Conservation (phyloP, 2,888 invertebrate species). For the Drosophila nr. perissopoda region DNA sequence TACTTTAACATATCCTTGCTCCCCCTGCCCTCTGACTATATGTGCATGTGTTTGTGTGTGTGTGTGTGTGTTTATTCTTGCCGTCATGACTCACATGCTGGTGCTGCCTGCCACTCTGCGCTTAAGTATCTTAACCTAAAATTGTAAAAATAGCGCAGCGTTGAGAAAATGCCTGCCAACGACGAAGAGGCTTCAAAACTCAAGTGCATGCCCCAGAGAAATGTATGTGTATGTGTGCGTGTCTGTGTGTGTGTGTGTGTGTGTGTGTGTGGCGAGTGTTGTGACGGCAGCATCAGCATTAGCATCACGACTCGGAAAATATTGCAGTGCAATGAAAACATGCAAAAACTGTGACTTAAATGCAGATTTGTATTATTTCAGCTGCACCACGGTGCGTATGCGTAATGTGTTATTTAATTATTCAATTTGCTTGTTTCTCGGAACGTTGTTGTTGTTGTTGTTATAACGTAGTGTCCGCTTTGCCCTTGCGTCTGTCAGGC, state of each 20-base stretch:
- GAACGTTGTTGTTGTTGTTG: not conserved
- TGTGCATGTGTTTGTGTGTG: slow-evolving; percentile 16
- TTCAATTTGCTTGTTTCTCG: slow-evolving; percentile 50
- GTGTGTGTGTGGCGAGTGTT: slow-evolving; percentile 3
- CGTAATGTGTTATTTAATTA: slow-evolving; percentile 66
- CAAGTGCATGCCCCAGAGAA: slow-evolving; percentile 64
- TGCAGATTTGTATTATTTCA: slow-evolving; percentile 20
- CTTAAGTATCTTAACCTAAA: slow-evolving; percentile 76
- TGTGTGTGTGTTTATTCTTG: slow-evolving; percentile 37
- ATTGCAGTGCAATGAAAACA: slow-evolving; percentile 6
- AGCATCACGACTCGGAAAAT: slow-evolving; percentile 1
- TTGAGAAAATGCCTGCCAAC: slow-evolving; percentile 52
- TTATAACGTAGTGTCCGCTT: slow-evolving; percentile 32
- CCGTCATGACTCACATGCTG: slow-evolving; percentile 35
- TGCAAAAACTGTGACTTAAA: slow-evolving; percentile 11
- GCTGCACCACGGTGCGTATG: slow-evolving; percentile 58
- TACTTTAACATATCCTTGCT: slow-evolving; percentile 18
- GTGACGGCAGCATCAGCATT: slow-evolving; percentile 3
- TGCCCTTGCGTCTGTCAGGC: slow-evolving; percentile 8
- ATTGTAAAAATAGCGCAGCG: slow-evolving; percentile 73
- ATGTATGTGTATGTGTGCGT: slow-evolving; percentile 7
- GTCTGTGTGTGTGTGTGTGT: not conserved
- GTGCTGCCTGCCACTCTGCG: slow-evolving; percentile 44
- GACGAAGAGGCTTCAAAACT: slow-evolving; percentile 42
- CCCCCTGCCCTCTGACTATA: not conserved